A percentile compares a stretch with the other conserved stretches of the same genome.
Evolutionary conservation across 2,113 vertebrate species (phyloP).

Genomic region (Heptranchias perlo): DNA sequence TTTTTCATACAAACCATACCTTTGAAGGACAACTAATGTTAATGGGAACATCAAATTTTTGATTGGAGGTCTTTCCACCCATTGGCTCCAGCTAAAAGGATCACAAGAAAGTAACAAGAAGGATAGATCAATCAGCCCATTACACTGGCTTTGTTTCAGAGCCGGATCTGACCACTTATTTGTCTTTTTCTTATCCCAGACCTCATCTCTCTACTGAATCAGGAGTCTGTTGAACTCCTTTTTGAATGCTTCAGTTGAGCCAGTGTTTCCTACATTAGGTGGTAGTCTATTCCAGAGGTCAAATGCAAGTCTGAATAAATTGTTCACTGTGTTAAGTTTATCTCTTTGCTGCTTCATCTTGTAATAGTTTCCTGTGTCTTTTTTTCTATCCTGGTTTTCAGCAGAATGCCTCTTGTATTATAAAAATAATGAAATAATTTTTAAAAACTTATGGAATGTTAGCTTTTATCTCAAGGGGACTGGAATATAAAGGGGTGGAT

Average conservation of each 20-base stretch:
- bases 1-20: constrained; percentile 45
- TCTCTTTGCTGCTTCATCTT: too few relatives aligned
- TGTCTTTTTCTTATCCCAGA: not conserved
- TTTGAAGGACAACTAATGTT: constrained; percentile 51
- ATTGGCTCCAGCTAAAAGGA: constrained; percentile 58
- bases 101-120: not conserved
- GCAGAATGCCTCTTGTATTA: too few relatives aligned
- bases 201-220: not conserved
- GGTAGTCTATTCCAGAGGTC: not conserved
- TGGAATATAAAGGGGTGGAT: too few relatives aligned
- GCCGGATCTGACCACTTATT: not conserved
- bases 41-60: constrained; percentile 43
- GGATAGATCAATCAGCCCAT: not conserved
- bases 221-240: not conserved
- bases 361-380: too few relatives aligned
- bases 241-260: not conserved
- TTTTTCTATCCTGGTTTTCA: too few relatives aligned
- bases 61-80: constrained; percentile 49
- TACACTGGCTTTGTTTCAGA: not conserved
- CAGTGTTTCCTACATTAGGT: not conserved
- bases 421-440: too few relatives aligned
- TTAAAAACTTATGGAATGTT: too few relatives aligned
- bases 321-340: too few relatives aligned
- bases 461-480: too few relatives aligned
- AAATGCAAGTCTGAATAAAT: too few relatives aligned